Percentiles rank a stretch among this genome's conserved stretches.
phyloP scores from a whole-genome alignment of 2,797 vertebrate species.

The Tapera naevia region DNA sequence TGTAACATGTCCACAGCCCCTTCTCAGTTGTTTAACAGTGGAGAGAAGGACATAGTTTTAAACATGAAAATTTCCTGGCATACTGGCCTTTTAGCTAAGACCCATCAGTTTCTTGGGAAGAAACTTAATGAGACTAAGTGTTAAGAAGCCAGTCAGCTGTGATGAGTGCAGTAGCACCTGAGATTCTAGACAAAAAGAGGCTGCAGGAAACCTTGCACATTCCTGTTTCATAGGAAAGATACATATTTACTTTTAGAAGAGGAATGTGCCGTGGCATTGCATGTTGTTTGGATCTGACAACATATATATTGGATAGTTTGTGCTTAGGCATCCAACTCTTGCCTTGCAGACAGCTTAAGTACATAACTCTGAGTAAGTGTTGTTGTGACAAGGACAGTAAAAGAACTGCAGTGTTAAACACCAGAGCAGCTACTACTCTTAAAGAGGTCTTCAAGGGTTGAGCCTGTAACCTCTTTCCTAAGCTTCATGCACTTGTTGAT shows the following conservation, averaged over 20 bases:
- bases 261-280: not conserved
- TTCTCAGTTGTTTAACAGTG: not conserved
- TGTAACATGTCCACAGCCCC: too few relatives aligned
- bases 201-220: not conserved
- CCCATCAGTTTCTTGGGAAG: not conserved
- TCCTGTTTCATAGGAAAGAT: not conserved
- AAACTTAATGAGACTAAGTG: not conserved
- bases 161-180: not conserved
- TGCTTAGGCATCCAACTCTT: not conserved
- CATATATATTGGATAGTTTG: rapidly evolving
- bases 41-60: not conserved
- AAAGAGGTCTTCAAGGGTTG: not conserved
- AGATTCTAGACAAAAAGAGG: not conserved
- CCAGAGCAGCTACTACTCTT: not conserved
- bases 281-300: not conserved
- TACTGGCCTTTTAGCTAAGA: not conserved
- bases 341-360: not conserved
- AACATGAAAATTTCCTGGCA: not conserved
- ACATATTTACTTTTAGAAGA: not conserved
- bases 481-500: not conserved
- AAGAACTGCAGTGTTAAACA: not conserved
- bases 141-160: not conserved
- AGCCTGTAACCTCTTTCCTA: not conserved
- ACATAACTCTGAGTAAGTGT: not conserved
- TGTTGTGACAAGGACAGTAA: not conserved